Base-by-base conservation (phyloP, 2,888 invertebrate genomes). In the Drosophila pseudotalamancana region DNA sequence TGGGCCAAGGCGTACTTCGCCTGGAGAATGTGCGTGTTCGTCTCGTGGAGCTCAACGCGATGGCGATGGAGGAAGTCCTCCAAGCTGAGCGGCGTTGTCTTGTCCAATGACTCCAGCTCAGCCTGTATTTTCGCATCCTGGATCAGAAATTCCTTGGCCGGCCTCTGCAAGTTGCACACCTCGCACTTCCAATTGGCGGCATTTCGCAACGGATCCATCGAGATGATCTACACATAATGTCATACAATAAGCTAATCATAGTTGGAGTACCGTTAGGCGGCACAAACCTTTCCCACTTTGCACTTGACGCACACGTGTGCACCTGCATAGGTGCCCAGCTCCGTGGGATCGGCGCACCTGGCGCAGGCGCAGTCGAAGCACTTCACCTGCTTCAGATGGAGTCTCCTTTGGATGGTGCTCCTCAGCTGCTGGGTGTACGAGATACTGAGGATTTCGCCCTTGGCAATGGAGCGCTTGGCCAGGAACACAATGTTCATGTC, bases 391-490 rank as follows among this genome's bases (percentile, higher is more conserved):
- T 91, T 92, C 3, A 96, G 90, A 89, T 94, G 94, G 72, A 92
- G 91, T 72, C 95, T 91, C 43, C 96, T 92, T 62, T 94, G 93
- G 12, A 94, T 91, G 1, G 96, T 96, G 12, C 95, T 94, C 92
- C 94, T 94, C 40, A 96, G 89, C 0, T 94, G 92, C 88, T 95
- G 95, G 0, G 95, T 95, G 83, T 96, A 96, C 0, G 95, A 94
- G 0, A 94, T 93, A 23, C 93, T 94, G 37, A 96, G 94, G 39
- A 93, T 91, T 37, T 94, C 94, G 4, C 95, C 95, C 91, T 95
- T 95, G 46, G 92, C 90, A 51, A 96, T 95, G 11, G 80, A 57
- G 1, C 86, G 92, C 6, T 94, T 94, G 12, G 95, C 95, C 76
- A 94, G 92, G 19, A 95, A 91, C 1, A 94, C 92, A 45, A 96